These are phyloP conservation scores for Talpa occidentalis DNA, from an alignment of 2,113 vertebrate species.

Conservation along the genomic window DNA sequence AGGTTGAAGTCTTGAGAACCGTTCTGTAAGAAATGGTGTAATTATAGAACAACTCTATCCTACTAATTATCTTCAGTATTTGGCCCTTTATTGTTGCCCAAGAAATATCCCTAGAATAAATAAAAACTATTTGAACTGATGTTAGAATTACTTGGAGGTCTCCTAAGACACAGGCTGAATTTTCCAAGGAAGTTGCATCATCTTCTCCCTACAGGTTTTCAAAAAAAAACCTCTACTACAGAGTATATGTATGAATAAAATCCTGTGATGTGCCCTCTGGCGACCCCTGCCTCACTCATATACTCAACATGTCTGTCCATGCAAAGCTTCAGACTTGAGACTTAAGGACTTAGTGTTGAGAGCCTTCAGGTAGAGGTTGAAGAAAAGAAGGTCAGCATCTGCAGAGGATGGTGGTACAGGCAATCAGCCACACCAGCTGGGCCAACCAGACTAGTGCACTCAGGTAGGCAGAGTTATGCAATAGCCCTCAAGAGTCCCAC, in stretches of 20 bases:
- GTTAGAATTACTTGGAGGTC: conserved; percentile 38
- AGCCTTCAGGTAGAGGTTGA: not conserved
- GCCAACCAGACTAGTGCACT: not conserved
- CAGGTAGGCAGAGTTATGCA: not conserved
- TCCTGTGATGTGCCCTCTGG: not conserved
- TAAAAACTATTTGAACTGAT: not conserved
- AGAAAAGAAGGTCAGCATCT: not conserved
- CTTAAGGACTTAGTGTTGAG: conserved; percentile 18
- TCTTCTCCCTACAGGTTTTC: conserved; percentile 5
- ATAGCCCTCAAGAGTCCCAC: not conserved
- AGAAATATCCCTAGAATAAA: not conserved
- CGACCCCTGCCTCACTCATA: not conserved
- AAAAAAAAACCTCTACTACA: not conserved
- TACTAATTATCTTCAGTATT: not conserved
- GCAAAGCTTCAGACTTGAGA: not conserved
- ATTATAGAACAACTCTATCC: not conserved
- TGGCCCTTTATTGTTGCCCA: not conserved
- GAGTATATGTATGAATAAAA: not conserved
- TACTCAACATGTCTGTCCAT: not conserved
- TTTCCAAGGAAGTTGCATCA: not conserved
- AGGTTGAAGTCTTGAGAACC: not conserved
- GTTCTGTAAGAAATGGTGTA: not conserved
- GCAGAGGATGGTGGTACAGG: not conserved
- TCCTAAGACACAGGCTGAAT: not conserved
- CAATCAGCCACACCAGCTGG: not conserved